Base-by-base conservation (phyloP, 2,113 vertebrate species). In the Labrus mixtus region DNA sequence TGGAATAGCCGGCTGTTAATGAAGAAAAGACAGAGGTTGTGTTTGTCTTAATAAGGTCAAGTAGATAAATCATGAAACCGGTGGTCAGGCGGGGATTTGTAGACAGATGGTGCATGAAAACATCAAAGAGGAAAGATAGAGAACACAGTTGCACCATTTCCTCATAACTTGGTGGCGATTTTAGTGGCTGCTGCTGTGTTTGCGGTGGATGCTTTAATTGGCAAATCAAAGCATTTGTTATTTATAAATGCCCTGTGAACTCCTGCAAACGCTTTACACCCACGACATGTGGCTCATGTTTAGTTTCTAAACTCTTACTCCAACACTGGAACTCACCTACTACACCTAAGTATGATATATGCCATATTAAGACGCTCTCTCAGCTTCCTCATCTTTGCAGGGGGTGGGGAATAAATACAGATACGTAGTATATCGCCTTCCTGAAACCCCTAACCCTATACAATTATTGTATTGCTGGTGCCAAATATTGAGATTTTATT, bases 41-140 rank as follows among this genome's bases (percentile, higher is more conserved):
- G 45, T 20, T 20, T 59, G 43, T 75, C 48, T 39, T 36, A 57
- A 41, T 54, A 50, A 65, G 68, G 51, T 73, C 73, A 56, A n/a
- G 17, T 15, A 2, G 36, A 20, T 39, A 41, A 73, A 45, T 60
- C 37, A 53, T 55, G 15, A 48, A 48, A 48, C 46, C 19, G 46
- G 43, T 45, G 17, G 2, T 23, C 8, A 8, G 23, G 4, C 10
- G 37, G 6, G 3, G 20, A 20, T 61, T 22, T 43, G 41, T 39
- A 66, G 33, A 61, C 53, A 63, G 41, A 22, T 36, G 19, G 17
- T 25, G 25, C n/a, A 10, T 10, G 11, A 20, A 69, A 69, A 62
- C 8, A 55, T 22, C 19, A 5, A 11, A 33, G 8, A 50, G 23
- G 29, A 77, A 13, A 22, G 5, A 33, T 6, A 33, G 29, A 33